Evolutionary conservation across 2,888 invertebrate species (phyloP).

Genomic region (Drosophila pegasa): DNA sequence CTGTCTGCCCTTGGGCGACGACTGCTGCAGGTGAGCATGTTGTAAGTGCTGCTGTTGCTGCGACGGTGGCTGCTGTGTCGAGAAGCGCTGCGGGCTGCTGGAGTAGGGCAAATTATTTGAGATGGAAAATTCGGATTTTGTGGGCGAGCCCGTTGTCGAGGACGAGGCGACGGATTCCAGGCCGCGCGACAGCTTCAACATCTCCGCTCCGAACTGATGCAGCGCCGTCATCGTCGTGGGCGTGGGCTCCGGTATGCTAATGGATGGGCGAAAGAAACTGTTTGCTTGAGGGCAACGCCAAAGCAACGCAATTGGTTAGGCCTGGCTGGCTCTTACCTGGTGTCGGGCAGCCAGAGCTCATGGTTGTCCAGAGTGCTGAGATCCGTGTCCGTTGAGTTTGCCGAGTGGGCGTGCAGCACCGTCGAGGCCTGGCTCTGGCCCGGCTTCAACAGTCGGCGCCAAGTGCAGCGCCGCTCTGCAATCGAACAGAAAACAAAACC

Average conservation of each 20-base stretch:
- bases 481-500: constrained; percentile 12
- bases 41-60: constrained; percentile 47
- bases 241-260: constrained; percentile 88
- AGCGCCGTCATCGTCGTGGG: constrained; percentile 94
- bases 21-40: constrained; percentile 54
- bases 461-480: constrained; percentile 91
- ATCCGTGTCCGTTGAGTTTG: constrained; percentile 93
- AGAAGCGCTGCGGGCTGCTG: constrained; percentile 70
- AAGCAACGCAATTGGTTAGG: no score
- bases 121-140: constrained; percentile 82
- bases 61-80: constrained; percentile 49
- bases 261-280: background rate
- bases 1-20: constrained; percentile 51
- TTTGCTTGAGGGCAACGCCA: background rate
- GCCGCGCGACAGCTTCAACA: constrained; percentile 93
- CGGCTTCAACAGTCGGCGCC: constrained; percentile 89
- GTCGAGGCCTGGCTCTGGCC: constrained; percentile 84
- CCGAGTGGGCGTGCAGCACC: constrained; percentile 89
- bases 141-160: constrained; percentile 81
- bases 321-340: constrained; percentile 85
- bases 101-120: constrained; percentile 74
- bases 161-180: constrained; percentile 89
- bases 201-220: constrained; percentile 94
- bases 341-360: constrained; percentile 92
- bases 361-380: constrained; percentile 93